A percentile compares a stretch with the other conserved stretches of the same genome.
These are phyloP conservation scores for Gonatopus flavifemur DNA, from an alignment of 1,140 invertebrate genomes.

Conservation along the genomic window DNA sequence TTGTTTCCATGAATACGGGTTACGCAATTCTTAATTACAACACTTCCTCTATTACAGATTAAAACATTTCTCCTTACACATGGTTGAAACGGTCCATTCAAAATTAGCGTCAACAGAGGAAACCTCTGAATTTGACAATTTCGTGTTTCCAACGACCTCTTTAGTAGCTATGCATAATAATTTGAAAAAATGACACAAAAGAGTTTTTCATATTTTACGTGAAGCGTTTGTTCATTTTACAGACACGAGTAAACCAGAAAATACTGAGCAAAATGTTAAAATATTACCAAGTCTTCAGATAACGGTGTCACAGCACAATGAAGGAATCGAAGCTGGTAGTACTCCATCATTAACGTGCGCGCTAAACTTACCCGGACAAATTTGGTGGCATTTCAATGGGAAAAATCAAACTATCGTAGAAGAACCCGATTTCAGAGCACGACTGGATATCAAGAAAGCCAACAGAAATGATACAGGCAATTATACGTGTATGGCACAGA, in stretches of 20 bases:
- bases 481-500: conserved; percentile 58
- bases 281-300: conserved; percentile 35
- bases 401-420: conserved; percentile 50
- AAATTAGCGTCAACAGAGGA: background rate
- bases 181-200: background rate
- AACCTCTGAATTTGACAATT: background rate
- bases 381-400: conserved; percentile 46
- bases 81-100: conserved; percentile 1
- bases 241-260: conserved; percentile 33
- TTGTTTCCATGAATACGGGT: no score
- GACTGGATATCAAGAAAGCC: conserved; percentile 56
- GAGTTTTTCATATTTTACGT: conserved; percentile 1
- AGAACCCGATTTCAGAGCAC: conserved; percentile 38
- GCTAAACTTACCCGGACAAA: conserved; percentile 35
- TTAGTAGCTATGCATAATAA: background rate
- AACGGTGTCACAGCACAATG: conserved; percentile 41
- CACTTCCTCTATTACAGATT: no score
- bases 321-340: conserved; percentile 51
- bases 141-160: background rate
- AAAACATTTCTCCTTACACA: background rate
- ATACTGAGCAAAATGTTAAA: conserved; percentile 19
- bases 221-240: conserved; percentile 4
- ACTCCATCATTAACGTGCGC: conserved; percentile 48
- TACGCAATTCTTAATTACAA: no score
- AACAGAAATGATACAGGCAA: conserved; percentile 60